Base-by-base conservation (phyloP, 2,113 vertebrate species). In the Aix galericulata region DNA sequence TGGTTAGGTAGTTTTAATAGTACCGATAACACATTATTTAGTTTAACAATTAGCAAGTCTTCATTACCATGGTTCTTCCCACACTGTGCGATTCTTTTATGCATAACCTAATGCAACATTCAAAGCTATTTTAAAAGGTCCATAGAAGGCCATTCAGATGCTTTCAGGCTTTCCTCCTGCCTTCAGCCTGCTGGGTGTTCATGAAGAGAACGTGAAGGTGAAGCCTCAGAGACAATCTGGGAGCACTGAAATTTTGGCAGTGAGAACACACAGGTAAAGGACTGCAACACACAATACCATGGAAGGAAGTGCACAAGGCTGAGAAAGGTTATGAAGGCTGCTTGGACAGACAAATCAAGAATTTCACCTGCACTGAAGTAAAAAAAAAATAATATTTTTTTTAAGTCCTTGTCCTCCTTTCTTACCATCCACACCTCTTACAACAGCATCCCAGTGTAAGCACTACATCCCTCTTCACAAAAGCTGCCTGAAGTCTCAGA, bases 61-160 rank as follows among this genome's bases (percentile, higher is more conserved):
- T 84, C 58, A 93, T 16, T 38, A 22, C 25, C 78, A 68, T 62
- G n/a, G 20, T 76, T 59, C 75, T 89, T 87, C 23, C 32, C 36
- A 59, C 55, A 72, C 9, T 77, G 66, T 75, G 69, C 0, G 1
- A 32, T 42, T 62, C 27, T 86, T 91, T 94, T 89, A 92, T 9
- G 29, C 36, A 25, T 25, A n/a, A 13, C 29, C 72, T 76, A 48
- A 80, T 78, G 75, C 55, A 88, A 62, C 67, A 95, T 76, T 89
- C 85, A 94, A 93, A 95, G 63, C 40, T 64, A 42, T 36, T 87
- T 80, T 88, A 12, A 88, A 94, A 96, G 66, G 42, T 76, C 34
- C 34, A 68, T 6, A 76, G 34, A 79, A 91, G 31, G 53, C 58
- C 72, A 81, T 56, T 66, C 26, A 60, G 69, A 94, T 50, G 58